These are phyloP conservation scores for Anagrus nilaparvatae DNA, from an alignment of 1,140 invertebrate genomes.

Conservation along the genomic window DNA sequence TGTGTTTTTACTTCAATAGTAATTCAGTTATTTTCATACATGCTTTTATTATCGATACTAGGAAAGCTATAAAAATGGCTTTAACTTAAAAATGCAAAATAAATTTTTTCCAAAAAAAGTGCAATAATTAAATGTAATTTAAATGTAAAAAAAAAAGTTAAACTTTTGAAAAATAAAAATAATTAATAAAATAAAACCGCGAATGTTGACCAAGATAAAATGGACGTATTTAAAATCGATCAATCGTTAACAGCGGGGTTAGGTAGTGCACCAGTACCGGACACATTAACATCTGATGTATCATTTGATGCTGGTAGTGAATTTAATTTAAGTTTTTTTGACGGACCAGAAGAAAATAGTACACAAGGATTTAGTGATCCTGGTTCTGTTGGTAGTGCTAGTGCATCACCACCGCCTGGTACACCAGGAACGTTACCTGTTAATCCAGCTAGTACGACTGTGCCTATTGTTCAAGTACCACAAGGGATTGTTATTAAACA, in stretches of 20 bases:
- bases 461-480: constrained; percentile 37
- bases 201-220: constrained; percentile 33
- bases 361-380: constrained; percentile 56
- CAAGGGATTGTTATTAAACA: constrained; percentile 39
- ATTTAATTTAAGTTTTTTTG: constrained; percentile 70
- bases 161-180: no score
- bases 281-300: constrained; percentile 55
- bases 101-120: no score
- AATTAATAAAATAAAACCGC: no score
- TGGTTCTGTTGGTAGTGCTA: constrained; percentile 52
- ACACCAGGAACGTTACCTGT: constrained; percentile 31
- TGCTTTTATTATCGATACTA: no score
- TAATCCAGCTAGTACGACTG: constrained; percentile 25
- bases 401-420: constrained; percentile 45
- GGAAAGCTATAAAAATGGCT: no score
- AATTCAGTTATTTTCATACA: no score
- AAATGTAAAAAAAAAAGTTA: no score
- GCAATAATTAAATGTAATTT: no score
- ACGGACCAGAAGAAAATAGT: constrained; percentile 54
- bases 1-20: no score
- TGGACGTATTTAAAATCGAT: constrained; percentile 57
- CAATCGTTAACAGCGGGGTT: constrained; percentile 48
- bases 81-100: no score
- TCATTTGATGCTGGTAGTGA: constrained; percentile 63
- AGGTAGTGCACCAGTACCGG: constrained; percentile 46